A percentile compares a stretch with the other conserved stretches of the same genome.
These are phyloP conservation scores for Clostera curtula DNA, from an alignment of 2,888 invertebrate genomes.

Conservation along the genomic window DNA sequence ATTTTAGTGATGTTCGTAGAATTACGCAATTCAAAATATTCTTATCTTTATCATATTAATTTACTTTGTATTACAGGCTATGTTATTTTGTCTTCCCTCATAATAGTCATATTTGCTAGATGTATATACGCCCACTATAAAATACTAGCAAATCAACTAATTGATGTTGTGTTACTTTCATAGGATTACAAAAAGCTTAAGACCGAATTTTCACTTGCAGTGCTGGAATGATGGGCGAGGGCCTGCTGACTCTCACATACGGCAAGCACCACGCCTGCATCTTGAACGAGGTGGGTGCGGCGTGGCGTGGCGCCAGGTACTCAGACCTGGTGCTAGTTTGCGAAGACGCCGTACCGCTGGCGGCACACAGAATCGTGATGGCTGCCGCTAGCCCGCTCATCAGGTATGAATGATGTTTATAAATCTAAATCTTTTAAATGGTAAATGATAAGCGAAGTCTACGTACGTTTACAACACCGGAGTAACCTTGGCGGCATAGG, in stretches of 20 bases:
- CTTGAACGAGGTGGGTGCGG: constrained; percentile 91
- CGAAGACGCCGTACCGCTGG: constrained; percentile 86
- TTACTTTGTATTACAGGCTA: background rate
- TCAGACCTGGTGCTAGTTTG: constrained; percentile 91
- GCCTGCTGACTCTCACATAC: constrained; percentile 92
- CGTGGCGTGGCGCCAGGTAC: constrained; percentile 90
- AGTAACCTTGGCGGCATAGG: too few species aligned
- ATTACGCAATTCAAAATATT: constrained; percentile 4
- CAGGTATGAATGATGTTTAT: constrained; percentile 64
- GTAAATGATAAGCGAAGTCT: too few species aligned
- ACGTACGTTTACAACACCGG: too few species aligned
- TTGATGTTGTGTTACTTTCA: too few species aligned
- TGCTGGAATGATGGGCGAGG: constrained; percentile 78
- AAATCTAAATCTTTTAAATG: too few species aligned
- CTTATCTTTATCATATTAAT: background rate
- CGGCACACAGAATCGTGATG: constrained; percentile 89
- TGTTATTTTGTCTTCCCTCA: too few species aligned
- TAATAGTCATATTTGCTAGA: too few species aligned
- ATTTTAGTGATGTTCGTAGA: constrained; percentile 9
- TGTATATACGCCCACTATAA: too few species aligned
- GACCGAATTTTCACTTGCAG: too few species aligned
- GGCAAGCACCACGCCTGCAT: constrained; percentile 95
- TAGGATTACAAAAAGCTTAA: too few species aligned
- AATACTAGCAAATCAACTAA: too few species aligned
- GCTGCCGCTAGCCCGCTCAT: constrained; percentile 91